phyloP scores from a whole-genome alignment of 2,113 vertebrate genomes.

The Numenius arquata region DNA sequence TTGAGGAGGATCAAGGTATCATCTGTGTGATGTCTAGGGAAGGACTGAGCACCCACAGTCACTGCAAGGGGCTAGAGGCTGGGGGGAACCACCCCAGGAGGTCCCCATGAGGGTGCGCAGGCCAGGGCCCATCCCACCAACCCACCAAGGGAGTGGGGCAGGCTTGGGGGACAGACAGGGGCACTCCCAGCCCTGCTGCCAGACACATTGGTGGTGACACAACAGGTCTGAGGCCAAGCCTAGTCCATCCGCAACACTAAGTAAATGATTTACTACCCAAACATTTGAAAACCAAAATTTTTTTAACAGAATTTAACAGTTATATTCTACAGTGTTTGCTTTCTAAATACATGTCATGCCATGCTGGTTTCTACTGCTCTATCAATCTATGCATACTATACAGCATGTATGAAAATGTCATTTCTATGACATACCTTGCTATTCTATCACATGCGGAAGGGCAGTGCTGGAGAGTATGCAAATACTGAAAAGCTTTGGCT shows the following conservation, averaged over 20 bases:
- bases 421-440: constrained; percentile 60
- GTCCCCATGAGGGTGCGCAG: background rate
- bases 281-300: background rate
- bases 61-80: background rate
- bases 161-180: background rate
- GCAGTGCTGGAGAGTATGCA: constrained; percentile 60
- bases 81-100: accelerated
- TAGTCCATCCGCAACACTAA: background rate
- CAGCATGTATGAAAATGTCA: background rate
- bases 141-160: accelerated
- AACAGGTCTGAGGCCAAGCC: background rate
- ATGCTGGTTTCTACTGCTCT: background rate
- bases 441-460: constrained; percentile 71
- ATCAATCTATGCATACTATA: background rate
- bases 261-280: background rate
- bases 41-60: background rate
- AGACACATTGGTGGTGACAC: background rate
- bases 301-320: background rate
- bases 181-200: background rate
- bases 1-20: background rate
- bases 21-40: background rate
- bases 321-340: background rate
- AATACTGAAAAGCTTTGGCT: constrained; percentile 61
- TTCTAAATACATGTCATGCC: background rate
- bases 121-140: background rate